Evolutionary conservation across 2,888 invertebrate species (phyloP).

Genomic region (Thecocarcelia acutangulata): DNA sequence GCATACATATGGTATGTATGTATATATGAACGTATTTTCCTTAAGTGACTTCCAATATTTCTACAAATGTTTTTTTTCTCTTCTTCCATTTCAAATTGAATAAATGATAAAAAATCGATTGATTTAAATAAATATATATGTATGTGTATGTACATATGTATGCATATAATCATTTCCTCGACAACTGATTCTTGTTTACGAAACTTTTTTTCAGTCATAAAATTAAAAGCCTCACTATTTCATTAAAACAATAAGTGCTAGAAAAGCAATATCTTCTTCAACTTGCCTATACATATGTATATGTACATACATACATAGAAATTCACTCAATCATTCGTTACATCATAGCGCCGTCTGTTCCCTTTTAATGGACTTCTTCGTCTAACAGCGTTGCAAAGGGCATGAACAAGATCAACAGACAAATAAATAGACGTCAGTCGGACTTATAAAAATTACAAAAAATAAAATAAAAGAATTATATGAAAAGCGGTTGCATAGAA

Average conservation of each 20-base stretch:
- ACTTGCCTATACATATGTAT: background rate
- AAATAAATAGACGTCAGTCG: conserved; percentile 16
- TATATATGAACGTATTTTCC: background rate
- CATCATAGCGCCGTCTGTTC: conserved; percentile 59
- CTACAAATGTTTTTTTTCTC: too few species aligned
- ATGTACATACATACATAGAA: background rate
- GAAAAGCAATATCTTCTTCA: too few species aligned
- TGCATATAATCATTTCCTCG: too few species aligned
- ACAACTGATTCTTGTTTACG: too few species aligned
- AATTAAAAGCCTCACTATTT: too few species aligned
- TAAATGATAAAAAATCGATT: background rate
- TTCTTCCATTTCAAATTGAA: background rate
- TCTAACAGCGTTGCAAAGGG: conserved; percentile 47
- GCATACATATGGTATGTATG: background rate
- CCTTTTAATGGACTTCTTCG: conserved; percentile 20
- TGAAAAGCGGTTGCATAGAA: conserved; percentile 25
- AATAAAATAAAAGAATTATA: too few species aligned
- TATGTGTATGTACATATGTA: too few species aligned
- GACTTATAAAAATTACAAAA: conserved; percentile 13
- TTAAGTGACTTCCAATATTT: too few species aligned
- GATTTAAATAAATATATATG: background rate
- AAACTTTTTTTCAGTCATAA: too few species aligned
- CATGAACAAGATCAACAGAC: conserved; percentile 54
- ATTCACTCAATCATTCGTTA: conserved; percentile 26
- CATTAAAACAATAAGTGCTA: too few species aligned